phyloP scores from a whole-genome alignment of 2,113 vertebrate genomes.

The Pangasianodon gigas region DNA sequence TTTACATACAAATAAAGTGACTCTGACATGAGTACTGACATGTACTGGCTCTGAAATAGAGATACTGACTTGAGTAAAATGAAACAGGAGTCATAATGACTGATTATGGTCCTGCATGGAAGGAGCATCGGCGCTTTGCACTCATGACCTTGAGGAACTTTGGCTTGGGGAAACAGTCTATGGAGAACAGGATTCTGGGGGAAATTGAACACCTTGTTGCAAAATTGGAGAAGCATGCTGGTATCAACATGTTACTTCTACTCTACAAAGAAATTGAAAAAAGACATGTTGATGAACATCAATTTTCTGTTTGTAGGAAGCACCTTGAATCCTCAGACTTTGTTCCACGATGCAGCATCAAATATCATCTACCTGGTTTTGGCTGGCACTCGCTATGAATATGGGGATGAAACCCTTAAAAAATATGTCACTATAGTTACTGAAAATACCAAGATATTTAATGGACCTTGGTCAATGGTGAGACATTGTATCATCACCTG shows the following conservation, averaged over 20 bases:
- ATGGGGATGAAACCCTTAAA: slow-evolving; percentile 62
- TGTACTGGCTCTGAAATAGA: slow-evolving; percentile 61
- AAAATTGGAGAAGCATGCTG: slow-evolving; percentile 48
- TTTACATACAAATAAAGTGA: background rate
- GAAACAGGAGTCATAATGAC: slow-evolving; percentile 64
- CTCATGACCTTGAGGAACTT: slow-evolving; percentile 75
- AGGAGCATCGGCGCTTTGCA: slow-evolving; percentile 71
- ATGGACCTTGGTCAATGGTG: slow-evolving; percentile 61
- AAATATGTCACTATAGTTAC: slow-evolving; percentile 48
- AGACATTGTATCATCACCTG: background rate
- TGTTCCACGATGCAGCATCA: slow-evolving; percentile 65
- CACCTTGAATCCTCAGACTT: slow-evolving; percentile 49
- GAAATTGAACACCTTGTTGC: slow-evolving; percentile 62
- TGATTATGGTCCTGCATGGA: slow-evolving; percentile 65
- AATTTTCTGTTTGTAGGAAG: slow-evolving; percentile 37
- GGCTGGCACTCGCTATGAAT: slow-evolving; percentile 67
- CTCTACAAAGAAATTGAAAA: background rate
- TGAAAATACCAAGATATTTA: slow-evolving; percentile 39
- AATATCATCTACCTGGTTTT: slow-evolving; percentile 72
- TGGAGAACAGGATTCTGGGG: slow-evolving; percentile 72
- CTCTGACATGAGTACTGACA: background rate
- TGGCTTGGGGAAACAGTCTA: slow-evolving; percentile 78
- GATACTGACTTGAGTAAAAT: slow-evolving; percentile 4
- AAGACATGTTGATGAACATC: background rate
- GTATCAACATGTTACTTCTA: slow-evolving; percentile 28